Evolutionary conservation across 2,888 invertebrate species (phyloP), one percentile per base, ranked within the genome.

Genomic region (Xylota segnis): DNA sequence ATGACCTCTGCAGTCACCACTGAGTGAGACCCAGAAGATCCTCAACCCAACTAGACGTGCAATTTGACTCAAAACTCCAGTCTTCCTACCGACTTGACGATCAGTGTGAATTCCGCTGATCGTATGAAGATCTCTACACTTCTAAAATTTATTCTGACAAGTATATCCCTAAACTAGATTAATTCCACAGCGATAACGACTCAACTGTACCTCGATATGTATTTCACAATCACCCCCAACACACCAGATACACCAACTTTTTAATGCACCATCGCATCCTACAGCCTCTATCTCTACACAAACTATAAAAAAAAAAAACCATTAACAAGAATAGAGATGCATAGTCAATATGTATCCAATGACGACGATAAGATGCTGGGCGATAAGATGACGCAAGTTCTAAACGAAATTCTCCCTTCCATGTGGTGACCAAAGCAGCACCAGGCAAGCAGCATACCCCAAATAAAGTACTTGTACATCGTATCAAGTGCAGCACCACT

Each of bases 331-430:
- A 43, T 43, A 14, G 14, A 43, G 14, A 43, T 43, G 14, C 43
- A 43, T 43, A 43, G 43, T 12, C 43, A 14, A 14, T 14, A 14
- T 14, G 5, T 43, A n/a, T 43, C n/a, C 6, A 43, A 14, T 43
- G 14, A n/a, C 12, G 40, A 37, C 12, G 37, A 12, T 40, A n/a
- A 3, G 40, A 6, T 37, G 10, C 4, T 40, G 40, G 40, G 10
- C 12, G 40, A 40, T 40, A 40, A 40, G 12, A 40, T 43, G 71
- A 71, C 71, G 71, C 59, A 71, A 71, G 59, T 71, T 50, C 32
- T 50, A 32, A 45, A 58, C n/a, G 34, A 47, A 27, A 56, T 70
- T 43, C 9, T 27, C 23, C 29, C 59, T 9, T 50, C 40, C 9
- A 23, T 45, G 40, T 32, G 9, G 9, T 47, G 7, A 32, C 5